Evolutionary conservation across 2,113 vertebrate genomes (phyloP).

Genomic region (Desmodus rotundus): DNA sequence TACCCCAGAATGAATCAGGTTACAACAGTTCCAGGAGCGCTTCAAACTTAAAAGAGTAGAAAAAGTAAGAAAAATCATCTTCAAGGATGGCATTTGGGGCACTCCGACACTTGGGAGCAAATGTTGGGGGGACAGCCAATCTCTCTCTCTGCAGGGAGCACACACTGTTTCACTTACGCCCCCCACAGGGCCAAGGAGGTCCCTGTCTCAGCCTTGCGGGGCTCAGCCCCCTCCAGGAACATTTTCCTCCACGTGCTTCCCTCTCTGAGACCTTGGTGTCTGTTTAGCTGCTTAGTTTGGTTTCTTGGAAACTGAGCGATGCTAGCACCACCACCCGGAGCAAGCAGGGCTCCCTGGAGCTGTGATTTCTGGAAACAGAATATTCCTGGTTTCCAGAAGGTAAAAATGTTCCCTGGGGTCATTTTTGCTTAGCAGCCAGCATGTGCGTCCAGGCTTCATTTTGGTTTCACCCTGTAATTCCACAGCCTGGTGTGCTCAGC

Average conservation of each 20-base stretch:
- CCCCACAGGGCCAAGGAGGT: fast-evolving
- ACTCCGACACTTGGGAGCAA: not conserved
- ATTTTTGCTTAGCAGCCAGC: not conserved
- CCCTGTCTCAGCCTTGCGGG: not conserved
- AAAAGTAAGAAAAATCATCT: not conserved
- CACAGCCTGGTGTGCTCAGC: fast-evolving
- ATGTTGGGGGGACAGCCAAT: too few species aligned
- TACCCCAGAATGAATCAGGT: not conserved
- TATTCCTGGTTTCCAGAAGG: not conserved
- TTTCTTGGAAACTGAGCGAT: not conserved
- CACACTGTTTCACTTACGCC: fast-evolving
- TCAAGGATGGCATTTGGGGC: not conserved
- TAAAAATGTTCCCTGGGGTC: not conserved
- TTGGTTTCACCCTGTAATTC: not conserved
- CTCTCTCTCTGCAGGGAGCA: not conserved
- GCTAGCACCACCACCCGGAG: fast-evolving
- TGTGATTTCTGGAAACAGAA: not conserved
- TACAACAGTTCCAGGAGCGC: not conserved
- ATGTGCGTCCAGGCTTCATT: too few species aligned
- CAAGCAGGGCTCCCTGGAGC: not conserved
- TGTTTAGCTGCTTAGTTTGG: not conserved
- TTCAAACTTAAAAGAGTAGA: not conserved
- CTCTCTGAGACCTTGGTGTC: not conserved
- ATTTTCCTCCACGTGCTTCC: fast-evolving
- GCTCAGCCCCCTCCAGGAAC: too few species aligned